Evolutionary conservation across 2,113 vertebrate species (phyloP).

Genomic region (Oryzias javanicus): DNA sequence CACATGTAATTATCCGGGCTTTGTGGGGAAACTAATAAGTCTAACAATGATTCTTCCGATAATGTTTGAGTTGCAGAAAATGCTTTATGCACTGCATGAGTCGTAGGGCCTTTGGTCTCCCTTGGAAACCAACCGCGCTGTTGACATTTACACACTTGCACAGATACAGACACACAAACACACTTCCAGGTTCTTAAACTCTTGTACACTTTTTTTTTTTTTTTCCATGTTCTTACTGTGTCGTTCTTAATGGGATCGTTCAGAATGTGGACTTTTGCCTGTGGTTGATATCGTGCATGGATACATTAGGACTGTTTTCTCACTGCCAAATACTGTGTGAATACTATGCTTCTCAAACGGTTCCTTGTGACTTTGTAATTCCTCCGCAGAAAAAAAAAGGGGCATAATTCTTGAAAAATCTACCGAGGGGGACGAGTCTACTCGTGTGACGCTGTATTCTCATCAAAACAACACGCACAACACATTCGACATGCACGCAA

Average conservation of each 20-base stretch:
- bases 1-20: conserved; percentile 64
- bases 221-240: conserved; percentile 70
- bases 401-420: conserved; percentile 3
- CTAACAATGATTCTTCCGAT: conserved; percentile 55
- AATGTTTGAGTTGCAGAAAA: conserved; percentile 63
- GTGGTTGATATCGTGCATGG: conserved; percentile 76
- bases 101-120: conserved; percentile 66
- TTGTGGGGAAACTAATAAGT: conserved; percentile 60
- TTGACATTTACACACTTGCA: conserved; percentile 45
- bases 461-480: conserved; percentile 22
- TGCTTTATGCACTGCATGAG: conserved; percentile 72
- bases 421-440: conserved; percentile 16
- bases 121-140: conserved; percentile 58
- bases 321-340: conserved; percentile 78
- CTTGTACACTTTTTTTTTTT: conserved; percentile 31
- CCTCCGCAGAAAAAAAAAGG: conserved; percentile 45
- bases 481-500: conserved; percentile 5
- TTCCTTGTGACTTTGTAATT: conserved; percentile 66
- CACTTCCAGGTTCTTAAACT: conserved; percentile 65
- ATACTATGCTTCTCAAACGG: conserved; percentile 67
- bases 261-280: conserved; percentile 68
- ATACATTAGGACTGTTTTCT: conserved; percentile 75
- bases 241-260: conserved; percentile 72
- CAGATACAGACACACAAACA: conserved; percentile 20
- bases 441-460: conserved; percentile 47